Evolutionary conservation across 2,797 vertebrate genomes (phyloP).

Genomic region (Gobionotothen gibberifrons): DNA sequence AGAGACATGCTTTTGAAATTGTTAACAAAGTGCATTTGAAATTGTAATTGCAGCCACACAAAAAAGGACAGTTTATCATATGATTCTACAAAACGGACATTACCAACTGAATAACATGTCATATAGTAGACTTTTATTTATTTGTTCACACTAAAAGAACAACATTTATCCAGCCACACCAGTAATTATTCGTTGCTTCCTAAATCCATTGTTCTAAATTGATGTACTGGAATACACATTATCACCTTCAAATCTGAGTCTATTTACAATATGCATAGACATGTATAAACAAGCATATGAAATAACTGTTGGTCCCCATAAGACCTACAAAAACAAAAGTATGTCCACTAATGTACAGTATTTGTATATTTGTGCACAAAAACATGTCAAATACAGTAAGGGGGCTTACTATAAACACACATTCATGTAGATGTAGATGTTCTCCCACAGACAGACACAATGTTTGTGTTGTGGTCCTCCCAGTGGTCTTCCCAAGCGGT

Average conservation of each 20-base stretch:
- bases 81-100: not conserved
- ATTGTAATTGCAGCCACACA: not conserved
- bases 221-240: not conserved
- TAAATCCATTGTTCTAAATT: not conserved
- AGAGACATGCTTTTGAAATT: not conserved
- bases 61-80: not conserved
- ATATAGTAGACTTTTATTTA: not conserved
- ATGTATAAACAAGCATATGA: not conserved
- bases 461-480: conserved; percentile 46
- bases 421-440: conserved; percentile 37
- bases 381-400: conserved; percentile 6
- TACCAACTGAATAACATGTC: not conserved
- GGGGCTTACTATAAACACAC: conserved; percentile 23
- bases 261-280: not conserved
- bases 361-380: conserved; percentile 7
- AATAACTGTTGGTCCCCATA: not conserved
- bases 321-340: not conserved
- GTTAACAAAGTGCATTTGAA: not conserved
- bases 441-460: conserved; percentile 6
- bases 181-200: not conserved
- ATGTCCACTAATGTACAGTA: not conserved
- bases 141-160: not conserved
- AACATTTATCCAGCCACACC: not conserved
- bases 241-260: not conserved
- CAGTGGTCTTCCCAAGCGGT: conserved; percentile 51